These are phyloP conservation scores for Latrodectus hesperus DNA, from an alignment of 2,888 invertebrate species.

Conservation along the genomic window DNA sequence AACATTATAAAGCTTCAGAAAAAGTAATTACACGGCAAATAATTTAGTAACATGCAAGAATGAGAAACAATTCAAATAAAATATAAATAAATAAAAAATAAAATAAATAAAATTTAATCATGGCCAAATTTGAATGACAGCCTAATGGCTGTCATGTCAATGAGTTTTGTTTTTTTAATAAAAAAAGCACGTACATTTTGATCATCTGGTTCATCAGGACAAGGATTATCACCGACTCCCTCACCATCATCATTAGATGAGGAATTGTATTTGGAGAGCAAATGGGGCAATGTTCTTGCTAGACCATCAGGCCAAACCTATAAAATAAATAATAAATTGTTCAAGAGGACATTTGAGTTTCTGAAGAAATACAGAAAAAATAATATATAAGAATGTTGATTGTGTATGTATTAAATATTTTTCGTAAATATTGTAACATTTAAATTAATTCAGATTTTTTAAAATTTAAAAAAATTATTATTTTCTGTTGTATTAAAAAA, in stretches of 20 bases:
- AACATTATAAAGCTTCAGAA: too few relatives aligned
- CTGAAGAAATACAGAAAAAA: neutral
- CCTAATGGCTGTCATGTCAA: too few relatives aligned
- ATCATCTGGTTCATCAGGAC: slow-evolving; percentile 38
- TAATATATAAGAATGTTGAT: neutral
- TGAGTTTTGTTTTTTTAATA: too few relatives aligned
- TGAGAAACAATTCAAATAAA: too few relatives aligned
- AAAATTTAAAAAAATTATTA: too few relatives aligned
- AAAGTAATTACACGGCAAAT: too few relatives aligned
- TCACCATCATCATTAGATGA: slow-evolving; percentile 28
- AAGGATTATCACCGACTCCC: slow-evolving; percentile 14
- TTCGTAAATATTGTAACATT: neutral
- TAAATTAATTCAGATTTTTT: neutral
- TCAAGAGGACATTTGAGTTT: neutral
- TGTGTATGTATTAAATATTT: too few relatives aligned
- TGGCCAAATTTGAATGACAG: too few relatives aligned
- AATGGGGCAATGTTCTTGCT: slow-evolving; percentile 78
- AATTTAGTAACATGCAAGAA: too few relatives aligned
- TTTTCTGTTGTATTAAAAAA: too few relatives aligned
- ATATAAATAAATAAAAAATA: too few relatives aligned
- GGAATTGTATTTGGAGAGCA: slow-evolving; percentile 70
- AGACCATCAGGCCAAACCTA: slow-evolving; percentile 80
- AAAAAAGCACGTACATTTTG: slow-evolving; percentile 16
- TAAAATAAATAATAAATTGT: slow-evolving; percentile 6
- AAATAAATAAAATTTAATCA: too few relatives aligned